Evolutionary conservation across 2,888 invertebrate genomes (phyloP), one percentile per base, ranked within the genome.

Genomic region (Acanthosepion lycidas): DNA sequence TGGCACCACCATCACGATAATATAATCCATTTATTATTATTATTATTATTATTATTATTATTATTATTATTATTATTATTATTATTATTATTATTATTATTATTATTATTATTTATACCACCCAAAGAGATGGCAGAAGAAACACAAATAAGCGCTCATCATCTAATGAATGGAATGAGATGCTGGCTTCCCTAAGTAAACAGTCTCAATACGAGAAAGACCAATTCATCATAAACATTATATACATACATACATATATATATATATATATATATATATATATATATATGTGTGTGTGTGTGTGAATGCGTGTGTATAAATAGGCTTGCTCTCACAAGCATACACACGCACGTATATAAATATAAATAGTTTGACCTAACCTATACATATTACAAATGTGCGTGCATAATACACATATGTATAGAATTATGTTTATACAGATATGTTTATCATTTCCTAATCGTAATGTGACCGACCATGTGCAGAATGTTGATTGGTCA

Each of bases 351-450:
- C 48, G 23, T 91, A 33, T 91, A 9, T 91, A 91, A n/a, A 91
- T 91, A 33, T 91, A 33, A 48, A 33, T 91, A 33, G 2, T 49
- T 92, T 28, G 48, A 20, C 28, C 23, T 92, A 49, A 49, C 3
- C 48, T 28, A 92, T 92, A 92, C 51, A 92, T 92, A 92, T 92
- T 49, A 92, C 92, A 92, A 49, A 92, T 49, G 33, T 42, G 92
- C 28, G 51, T 92, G 18, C 28, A 51, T 92, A 78, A 92, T 49
- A 23, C 92, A 48, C 51, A 92, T 92, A 18, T 92, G 92, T n/a
- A n/a, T 91, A 91, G 12, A 42, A 12, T 3, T 91, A 91, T 91
- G 20, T 91, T 49, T 48, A 49, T 92, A 92, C 12, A 92, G 48
- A 92, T 92, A 92, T 92, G 51, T 92, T 49, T 92, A 92, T 92